phyloP scores from a whole-genome alignment of 2,888 invertebrate genomes.

The Chironomus tentans region DNA sequence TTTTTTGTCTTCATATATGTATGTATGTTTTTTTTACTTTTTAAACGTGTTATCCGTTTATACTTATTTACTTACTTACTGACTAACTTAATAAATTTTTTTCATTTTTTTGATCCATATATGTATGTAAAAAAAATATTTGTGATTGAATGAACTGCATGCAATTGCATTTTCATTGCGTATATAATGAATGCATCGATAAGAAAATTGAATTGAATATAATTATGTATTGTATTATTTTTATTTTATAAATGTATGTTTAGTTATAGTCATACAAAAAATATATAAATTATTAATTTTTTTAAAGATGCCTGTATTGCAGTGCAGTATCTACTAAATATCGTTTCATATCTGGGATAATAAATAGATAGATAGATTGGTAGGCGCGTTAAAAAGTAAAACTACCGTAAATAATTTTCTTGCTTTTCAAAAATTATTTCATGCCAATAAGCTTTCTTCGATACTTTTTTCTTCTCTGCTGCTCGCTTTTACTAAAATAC shows the following conservation, averaged over 20 bases:
- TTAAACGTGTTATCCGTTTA: background rate
- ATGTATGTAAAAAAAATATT: background rate
- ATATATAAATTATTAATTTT: no score
- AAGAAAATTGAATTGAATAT: background rate
- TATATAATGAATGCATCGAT: constrained; percentile 2
- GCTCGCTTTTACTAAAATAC: no score
- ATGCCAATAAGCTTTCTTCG: no score
- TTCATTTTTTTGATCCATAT: background rate
- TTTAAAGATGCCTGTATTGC: no score
- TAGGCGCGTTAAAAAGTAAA: background rate
- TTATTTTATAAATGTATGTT: background rate
- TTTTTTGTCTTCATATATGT: background rate
- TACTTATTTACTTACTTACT: background rate
- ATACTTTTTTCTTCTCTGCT: no score
- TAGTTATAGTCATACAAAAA: no score
- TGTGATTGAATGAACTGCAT: constrained; percentile 27
- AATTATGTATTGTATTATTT: background rate
- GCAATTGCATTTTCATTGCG: constrained; percentile 24
- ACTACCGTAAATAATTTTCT: no score
- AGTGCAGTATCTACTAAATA: no score
- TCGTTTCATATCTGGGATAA: no score
- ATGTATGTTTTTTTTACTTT: background rate
- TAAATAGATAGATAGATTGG: background rate
- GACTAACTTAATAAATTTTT: background rate
- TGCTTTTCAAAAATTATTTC: no score